These are phyloP conservation scores for Labrus mixtus DNA, from an alignment of 2,113 vertebrate genomes.

Conservation along the genomic window DNA sequence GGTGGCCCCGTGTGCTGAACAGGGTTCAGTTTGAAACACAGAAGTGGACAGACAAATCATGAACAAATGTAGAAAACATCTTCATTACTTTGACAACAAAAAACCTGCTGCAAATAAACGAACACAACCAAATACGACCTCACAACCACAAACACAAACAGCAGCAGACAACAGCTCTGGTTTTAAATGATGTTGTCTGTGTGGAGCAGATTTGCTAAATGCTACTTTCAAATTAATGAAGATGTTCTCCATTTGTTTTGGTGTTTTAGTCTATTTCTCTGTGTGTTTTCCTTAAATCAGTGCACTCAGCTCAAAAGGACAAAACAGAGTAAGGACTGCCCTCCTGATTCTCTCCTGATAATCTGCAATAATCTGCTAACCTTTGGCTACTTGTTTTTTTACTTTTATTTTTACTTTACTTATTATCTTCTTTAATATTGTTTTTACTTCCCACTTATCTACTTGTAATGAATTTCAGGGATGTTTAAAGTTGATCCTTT, in stretches of 20 bases:
- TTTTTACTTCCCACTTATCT: too few relatives aligned
- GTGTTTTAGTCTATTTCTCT: background rate
- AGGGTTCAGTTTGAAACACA: background rate
- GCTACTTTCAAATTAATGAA: background rate
- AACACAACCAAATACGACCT: background rate
- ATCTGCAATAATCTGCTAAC: too few relatives aligned
- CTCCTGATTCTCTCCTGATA: too few relatives aligned
- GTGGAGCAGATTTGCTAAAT: background rate
- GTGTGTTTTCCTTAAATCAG: background rate
- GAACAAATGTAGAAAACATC: background rate
- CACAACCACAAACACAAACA: background rate
- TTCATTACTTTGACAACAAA: background rate
- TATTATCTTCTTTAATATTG: too few relatives aligned
- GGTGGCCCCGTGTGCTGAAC: background rate
- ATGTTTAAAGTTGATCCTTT: too few relatives aligned
- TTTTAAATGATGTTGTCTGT: background rate
- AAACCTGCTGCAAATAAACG: background rate
- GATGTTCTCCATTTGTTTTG: background rate
- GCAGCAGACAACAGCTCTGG: background rate
- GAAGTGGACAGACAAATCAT: background rate
- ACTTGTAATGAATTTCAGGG: too few relatives aligned
- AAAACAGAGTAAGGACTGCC: too few relatives aligned
- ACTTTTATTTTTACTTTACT: too few relatives aligned
- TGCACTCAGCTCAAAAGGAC: background rate
- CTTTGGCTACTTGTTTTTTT: too few relatives aligned